Conservation (phyloP, 2,113 vertebrate species). For the Dromaius novaehollandiae region DNA sequence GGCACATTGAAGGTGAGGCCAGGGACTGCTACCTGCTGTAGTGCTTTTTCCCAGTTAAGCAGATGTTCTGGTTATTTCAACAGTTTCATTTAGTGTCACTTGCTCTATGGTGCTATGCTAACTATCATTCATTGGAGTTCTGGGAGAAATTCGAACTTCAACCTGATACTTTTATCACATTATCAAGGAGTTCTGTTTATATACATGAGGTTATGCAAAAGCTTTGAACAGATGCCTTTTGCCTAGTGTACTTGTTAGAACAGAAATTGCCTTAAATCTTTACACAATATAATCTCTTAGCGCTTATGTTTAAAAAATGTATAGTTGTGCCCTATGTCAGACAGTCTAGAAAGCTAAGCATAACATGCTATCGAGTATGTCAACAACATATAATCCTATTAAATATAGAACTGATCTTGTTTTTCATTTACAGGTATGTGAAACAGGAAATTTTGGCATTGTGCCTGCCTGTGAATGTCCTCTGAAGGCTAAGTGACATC, state of each 20-base stretch:
- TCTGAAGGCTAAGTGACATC: background rate
- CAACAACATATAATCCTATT: background rate
- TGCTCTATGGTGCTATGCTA: background rate
- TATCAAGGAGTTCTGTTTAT: background rate
- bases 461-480: background rate
- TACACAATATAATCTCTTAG: background rate
- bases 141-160: background rate
- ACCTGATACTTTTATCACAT: background rate
- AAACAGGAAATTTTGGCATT: background rate
- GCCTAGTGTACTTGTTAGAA: background rate
- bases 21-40: background rate
- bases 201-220: background rate
- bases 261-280: background rate
- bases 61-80: background rate
- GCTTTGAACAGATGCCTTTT: background rate
- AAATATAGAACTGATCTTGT: background rate
- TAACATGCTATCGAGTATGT: background rate
- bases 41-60: background rate
- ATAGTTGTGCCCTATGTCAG: background rate
- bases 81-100: background rate
- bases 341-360: background rate
- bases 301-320: background rate
- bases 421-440: constrained; percentile 74
- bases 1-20: background rate
- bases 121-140: background rate